These are phyloP conservation scores for Leucopsar rothschildi DNA, from an alignment of 2,113 vertebrate genomes.

Conservation along the genomic window DNA sequence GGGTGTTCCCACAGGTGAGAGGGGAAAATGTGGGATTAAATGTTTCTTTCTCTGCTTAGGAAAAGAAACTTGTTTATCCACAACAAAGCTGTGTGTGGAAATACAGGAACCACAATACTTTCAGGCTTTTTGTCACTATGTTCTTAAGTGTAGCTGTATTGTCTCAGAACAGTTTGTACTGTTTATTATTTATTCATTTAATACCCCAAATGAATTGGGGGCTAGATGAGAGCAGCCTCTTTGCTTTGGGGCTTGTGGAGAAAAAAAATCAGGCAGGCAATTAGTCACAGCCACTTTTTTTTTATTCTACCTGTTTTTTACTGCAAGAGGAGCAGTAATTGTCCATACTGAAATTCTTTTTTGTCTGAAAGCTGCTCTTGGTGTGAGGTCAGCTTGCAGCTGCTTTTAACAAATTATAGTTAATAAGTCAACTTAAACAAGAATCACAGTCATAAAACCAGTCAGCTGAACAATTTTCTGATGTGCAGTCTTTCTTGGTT, in stretches of 20 bases:
- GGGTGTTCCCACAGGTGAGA: not conserved
- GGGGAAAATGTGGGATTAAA: not conserved
- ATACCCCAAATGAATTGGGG: not conserved
- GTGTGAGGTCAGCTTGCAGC: not conserved
- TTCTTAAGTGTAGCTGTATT: not conserved
- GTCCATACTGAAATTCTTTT: not conserved
- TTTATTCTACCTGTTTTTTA: not conserved
- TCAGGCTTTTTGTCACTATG: fast-evolving
- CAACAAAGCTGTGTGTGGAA: not conserved
- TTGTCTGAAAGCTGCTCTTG: not conserved
- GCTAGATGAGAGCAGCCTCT: not conserved
- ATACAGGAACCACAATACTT: fast-evolving
- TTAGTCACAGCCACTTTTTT: not conserved
- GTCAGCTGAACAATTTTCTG: not conserved
- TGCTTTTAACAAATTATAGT: not conserved
- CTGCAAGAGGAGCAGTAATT: not conserved
- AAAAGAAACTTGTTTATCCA: not conserved
- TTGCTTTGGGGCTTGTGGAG: not conserved
- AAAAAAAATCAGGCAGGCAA: not conserved
- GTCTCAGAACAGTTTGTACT: not conserved
- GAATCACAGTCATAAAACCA: not conserved
- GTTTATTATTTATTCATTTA: not conserved
- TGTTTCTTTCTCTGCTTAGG: not conserved
- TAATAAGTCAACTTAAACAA: not conserved
- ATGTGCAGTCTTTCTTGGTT: not conserved